Base-by-base conservation (phyloP, 2,113 vertebrate genomes). In the Sus scrofa region DNA sequence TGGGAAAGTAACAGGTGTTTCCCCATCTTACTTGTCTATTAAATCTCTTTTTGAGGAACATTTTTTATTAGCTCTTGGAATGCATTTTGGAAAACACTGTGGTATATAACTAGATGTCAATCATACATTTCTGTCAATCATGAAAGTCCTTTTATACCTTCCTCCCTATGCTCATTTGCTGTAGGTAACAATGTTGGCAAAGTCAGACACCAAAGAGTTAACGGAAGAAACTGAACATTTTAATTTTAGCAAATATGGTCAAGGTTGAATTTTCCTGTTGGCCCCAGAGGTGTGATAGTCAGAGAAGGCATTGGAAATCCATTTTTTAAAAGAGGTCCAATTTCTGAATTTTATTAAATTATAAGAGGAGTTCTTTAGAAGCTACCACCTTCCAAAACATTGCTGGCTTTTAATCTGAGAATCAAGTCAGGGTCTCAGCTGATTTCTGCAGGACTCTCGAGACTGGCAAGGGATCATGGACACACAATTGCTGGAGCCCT, bases 271-370 rank as follows among this genome's bases (percentile, higher is more conserved):
- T 34, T 54, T 15, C 44, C 50, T 81, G 0, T 91, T 91, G 39
- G 14, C 58, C n/a, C 54, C 71, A 60, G 82, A 39, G 50, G 26
- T 13, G 1, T 52, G 54, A 65, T 13, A 26, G 26, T 91, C 8
- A 44, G 26, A 86, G 52, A 65, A 68, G n/a, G 7, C 30, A 62
- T 5, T 78, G n/a, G 65, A 89, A 71, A 88, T 67, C 30, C 88
- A 39, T 54, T 37, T n/a, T n/a, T n/a, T n/a, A n/a, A n/a, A 18
- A 68, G 9, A 71, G 27, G 20, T 77, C 32, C 89, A 90, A 37
- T 68, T 32, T 90, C 30, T 84, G 58, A 84, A 70, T 39, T 70
- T 56, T 65, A n/a, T 86, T 81, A 73, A 93, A 75, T 86, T 50
- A 2, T 34, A 50, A 70, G 15, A 60, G 18, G 20, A 81, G 19